Conservation (phyloP, 2,888 invertebrate species). For the Hymenopus coronatus region DNA sequence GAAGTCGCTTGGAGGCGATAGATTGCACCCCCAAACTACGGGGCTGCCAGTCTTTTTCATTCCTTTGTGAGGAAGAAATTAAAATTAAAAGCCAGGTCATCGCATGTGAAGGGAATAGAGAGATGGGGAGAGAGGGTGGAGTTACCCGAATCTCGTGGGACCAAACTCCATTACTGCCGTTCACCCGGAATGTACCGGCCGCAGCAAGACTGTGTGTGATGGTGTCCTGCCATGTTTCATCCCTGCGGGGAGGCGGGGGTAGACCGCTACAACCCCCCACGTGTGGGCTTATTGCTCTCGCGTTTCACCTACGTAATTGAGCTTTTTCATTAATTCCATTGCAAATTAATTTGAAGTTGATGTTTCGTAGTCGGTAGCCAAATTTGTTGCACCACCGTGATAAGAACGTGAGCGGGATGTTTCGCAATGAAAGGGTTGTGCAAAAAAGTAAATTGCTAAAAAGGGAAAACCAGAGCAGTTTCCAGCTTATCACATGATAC, state of each 20-base stretch:
- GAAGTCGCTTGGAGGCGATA: no score
- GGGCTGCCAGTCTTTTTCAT: not conserved
- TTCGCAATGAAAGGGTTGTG: no score
- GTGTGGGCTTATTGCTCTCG: not conserved
- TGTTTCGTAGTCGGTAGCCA: not conserved
- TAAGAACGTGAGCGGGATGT: no score
- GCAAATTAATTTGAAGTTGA: not conserved
- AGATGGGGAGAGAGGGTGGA: not conserved
- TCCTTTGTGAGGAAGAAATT: constrained; percentile 21
- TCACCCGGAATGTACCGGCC: constrained; percentile 14
- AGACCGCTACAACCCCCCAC: not conserved
- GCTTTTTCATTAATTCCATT: not conserved
- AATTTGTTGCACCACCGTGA: not conserved
- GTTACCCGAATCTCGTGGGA: not conserved
- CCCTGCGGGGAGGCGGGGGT: not conserved
- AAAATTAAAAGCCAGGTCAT: constrained; percentile 22
- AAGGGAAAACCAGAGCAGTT: no score
- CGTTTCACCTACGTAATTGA: not conserved
- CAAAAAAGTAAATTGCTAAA: no score
- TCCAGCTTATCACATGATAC: no score
- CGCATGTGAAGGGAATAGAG: constrained; percentile 1
- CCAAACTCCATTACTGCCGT: constrained; percentile 14
- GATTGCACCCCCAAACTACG: not conserved
- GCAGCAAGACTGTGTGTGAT: not conserved
- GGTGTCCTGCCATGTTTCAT: not conserved